These are phyloP conservation scores for Chelonus formosanus DNA, from an alignment of 2,888 invertebrate genomes.

Conservation along the genomic window DNA sequence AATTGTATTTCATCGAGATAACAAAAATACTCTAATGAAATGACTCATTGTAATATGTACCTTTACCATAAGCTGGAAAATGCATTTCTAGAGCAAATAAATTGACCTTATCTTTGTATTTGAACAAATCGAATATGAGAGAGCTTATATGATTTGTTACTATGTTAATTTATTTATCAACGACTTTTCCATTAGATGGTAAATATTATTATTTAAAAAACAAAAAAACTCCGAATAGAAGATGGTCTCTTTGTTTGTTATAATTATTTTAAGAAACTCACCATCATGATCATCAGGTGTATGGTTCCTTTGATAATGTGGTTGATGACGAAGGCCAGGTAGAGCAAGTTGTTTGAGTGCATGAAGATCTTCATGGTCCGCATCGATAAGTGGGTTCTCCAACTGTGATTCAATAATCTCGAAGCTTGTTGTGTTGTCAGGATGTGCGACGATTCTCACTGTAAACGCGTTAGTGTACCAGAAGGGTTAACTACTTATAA, in stretches of 20 bases:
- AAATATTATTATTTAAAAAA: background rate
- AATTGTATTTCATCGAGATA: constrained; percentile 13
- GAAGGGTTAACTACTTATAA: constrained; percentile 13
- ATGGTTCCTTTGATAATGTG: constrained; percentile 51
- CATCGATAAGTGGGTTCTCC: constrained; percentile 71
- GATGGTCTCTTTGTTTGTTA: no score
- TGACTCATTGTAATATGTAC: constrained; percentile 20
- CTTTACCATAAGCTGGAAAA: constrained; percentile 28
- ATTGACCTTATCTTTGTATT: constrained; percentile 22
- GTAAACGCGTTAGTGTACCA: constrained; percentile 62
- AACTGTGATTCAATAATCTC: constrained; percentile 69
- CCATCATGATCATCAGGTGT: constrained; percentile 55
- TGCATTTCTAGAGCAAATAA: constrained; percentile 33
- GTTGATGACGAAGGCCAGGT: constrained; percentile 55
- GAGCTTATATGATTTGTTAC: constrained; percentile 20
- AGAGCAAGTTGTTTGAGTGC: constrained; percentile 64
- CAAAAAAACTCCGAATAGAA: background rate
- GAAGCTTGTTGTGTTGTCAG: constrained; percentile 69
- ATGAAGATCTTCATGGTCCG: constrained; percentile 68
- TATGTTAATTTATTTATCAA: constrained; percentile 11
- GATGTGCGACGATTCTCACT: constrained; percentile 72
- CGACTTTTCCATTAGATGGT: background rate
- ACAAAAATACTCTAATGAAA: constrained; percentile 16
- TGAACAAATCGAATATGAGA: constrained; percentile 4
- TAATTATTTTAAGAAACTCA: constrained; percentile 42